These are phyloP conservation scores for Eristalis arbustorum DNA, from an alignment of 2,888 invertebrate genomes.

Conservation along the genomic window DNA sequence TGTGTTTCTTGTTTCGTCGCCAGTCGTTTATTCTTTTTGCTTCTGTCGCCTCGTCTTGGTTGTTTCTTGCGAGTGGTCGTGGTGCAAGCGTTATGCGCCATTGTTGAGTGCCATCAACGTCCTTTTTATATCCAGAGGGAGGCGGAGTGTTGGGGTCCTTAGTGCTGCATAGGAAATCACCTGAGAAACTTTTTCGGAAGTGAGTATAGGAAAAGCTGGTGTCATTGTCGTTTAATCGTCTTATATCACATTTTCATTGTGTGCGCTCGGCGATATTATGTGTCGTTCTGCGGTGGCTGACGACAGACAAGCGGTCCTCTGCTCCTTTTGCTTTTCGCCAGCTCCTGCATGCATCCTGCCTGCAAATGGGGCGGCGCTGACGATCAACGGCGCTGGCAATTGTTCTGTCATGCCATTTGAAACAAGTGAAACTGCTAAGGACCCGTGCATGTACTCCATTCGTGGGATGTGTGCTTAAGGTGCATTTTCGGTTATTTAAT, in stretches of 20 bases:
- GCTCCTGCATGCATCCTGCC: neutral
- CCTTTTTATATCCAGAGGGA: constrained; percentile 55
- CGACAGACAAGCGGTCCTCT: neutral
- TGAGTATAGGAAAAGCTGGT: constrained; percentile 50
- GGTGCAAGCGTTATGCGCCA: constrained; percentile 68
- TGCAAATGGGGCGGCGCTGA: constrained; percentile 35
- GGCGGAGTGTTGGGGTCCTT: neutral
- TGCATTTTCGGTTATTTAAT: constrained; percentile 50
- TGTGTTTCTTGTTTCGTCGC: constrained; percentile 71
- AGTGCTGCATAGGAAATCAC: constrained; percentile 66
- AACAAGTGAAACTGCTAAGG: constrained; percentile 60
- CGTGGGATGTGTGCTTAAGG: constrained; percentile 30
- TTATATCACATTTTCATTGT: constrained; percentile 68
- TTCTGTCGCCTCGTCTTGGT: neutral
- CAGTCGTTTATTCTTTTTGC: constrained; percentile 52
- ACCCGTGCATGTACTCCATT: neutral
- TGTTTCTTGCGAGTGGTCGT: constrained; percentile 43
- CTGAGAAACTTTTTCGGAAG: constrained; percentile 66
- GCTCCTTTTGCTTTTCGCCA: too few relatives aligned
- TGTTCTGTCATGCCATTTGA: constrained; percentile 59
- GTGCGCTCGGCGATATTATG: constrained; percentile 52
- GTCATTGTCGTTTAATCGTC: constrained; percentile 70
- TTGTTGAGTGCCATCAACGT: constrained; percentile 68
- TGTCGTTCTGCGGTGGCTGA: constrained; percentile 56
- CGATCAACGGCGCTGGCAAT: constrained; percentile 46